Evolutionary conservation across 2,888 invertebrate species (phyloP).

Genomic region (Eupithecia vulgata): DNA sequence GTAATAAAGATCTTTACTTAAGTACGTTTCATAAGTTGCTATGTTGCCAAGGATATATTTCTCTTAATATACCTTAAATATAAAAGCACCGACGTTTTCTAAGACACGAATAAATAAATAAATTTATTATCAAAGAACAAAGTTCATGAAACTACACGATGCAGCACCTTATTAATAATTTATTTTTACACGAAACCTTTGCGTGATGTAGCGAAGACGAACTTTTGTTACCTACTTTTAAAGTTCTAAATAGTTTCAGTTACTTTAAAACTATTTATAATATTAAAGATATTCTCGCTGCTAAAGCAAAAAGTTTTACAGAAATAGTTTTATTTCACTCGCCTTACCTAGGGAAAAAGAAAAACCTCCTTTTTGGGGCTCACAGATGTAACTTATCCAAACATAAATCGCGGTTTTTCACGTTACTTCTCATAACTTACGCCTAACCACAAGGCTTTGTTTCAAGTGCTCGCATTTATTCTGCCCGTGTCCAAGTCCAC

Average conservation of each 20-base stretch:
- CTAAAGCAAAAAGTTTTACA: not conserved
- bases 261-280: conserved; percentile 10
- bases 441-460: conserved; percentile 67
- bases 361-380: too few relatives aligned
- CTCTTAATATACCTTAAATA: too few relatives aligned
- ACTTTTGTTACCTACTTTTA: not conserved
- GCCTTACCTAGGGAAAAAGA: too few relatives aligned
- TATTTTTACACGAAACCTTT: not conserved
- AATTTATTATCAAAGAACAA: not conserved
- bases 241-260: conserved; percentile 5
- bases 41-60: too few relatives aligned
- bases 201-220: not conserved
- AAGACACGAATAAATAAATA: not conserved
- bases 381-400: too few relatives aligned
- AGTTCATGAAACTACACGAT: not conserved
- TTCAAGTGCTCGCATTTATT: conserved; percentile 82
- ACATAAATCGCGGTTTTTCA: not conserved
- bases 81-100: not conserved
- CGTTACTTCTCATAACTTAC: conserved; percentile 39
- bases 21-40: too few relatives aligned
- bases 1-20: too few relatives aligned
- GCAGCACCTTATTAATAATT: conserved; percentile 6
- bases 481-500: conserved; percentile 78
- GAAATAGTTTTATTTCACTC: not conserved
- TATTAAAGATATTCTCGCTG: not conserved